Evolutionary conservation across 2,888 invertebrate species (phyloP), one percentile per base, ranked within the genome.

Genomic region (Encarsia formosa): DNA sequence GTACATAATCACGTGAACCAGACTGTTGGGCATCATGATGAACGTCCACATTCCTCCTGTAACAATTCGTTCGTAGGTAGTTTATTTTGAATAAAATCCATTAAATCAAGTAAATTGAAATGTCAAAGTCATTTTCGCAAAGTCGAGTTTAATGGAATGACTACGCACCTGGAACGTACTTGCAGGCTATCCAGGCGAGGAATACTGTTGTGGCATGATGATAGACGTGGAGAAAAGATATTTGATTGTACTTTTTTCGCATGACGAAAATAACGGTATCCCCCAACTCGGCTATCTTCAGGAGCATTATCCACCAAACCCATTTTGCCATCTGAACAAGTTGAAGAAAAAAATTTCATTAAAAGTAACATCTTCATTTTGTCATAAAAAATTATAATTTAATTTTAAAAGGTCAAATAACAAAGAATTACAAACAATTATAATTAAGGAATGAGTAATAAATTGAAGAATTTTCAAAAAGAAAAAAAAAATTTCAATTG

Each of bases 1-100:
- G 67, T 88, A 88, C 88, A 88, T 88, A n/a, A 88, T 67, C 4
- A 87, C 79, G 63, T 88, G 88, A 2, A 88, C 80, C 1, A 77
- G 72, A 42, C 79, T 81, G 69, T 88, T 88, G 41, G 86, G 65
- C 72, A 85, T 76, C 1, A 85, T 77, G 0, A 83, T 77, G 65
- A 85, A 82, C 0, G 84, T 79, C 34, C 82, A 77, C 72, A 84
- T 80, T 16, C 82, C 84, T 64, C 86, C 88, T 88, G 75, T 66
- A 50, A 57, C 11, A 26, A 26, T 26, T 11, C 26, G 26, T 26
- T 26, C 6, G 11, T 26, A 8, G 26, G 6, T 8, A 26, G 26
- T 35, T 37, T 37, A 16, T 18, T 18, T 37, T 2, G 9, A 40
- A 9, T 40, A 23, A 16, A 23, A 19, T 9, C n/a, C 2, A 18